Base-by-base conservation (phyloP, 2,888 invertebrate genomes). In the Heterodera filipjevi region DNA sequence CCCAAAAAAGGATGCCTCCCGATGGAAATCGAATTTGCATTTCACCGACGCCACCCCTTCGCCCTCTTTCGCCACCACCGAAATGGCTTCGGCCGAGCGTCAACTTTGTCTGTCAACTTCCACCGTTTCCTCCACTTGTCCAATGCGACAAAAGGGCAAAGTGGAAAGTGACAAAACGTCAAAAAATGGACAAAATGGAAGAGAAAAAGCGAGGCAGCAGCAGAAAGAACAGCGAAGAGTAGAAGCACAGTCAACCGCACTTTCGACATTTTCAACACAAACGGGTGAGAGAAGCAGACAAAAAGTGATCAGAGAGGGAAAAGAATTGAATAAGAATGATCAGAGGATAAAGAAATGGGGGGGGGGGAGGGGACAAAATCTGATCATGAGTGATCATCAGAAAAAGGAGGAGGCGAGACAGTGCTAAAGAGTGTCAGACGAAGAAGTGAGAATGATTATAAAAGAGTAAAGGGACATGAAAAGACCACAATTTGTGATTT, bases 21-120 rank as follows among this genome's bases (percentile, higher is more conserved):
- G 59, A 27, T 59, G 59, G 59, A 59, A 59, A 8, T n/a, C 59
- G 59, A 59, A 27, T 27, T n/a, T 27, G 59, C 59, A 53, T 22
- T 53, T 53, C 12, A n/a, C 39, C 66, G 19, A 8, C 16, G 33
- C 49, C 49, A 16, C n/a, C 68, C 12, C 44, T n/a, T 35, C 66
- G 33, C 30, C 22, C 19, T n/a, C 75, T 3, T 30, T 66, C 10
- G 49, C 64, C 16, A 64, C 44, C 30, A 53, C 68, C 46, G 22
- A 8, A n/a, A 53, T 75, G 68, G 75, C 64, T 30, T 66, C 39
- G 30, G 32, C 75, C 16, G 68, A 75, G 27, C 68, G 75, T 14
- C 75, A 33, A 66, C 64, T 75, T 35, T 44, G 68, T 19, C 66
- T 75, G 44, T 75, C 35, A 35, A 75, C 75, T 53, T 75, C 75